A percentile compares a stretch with the other conserved stretches of the same genome.
These are phyloP conservation scores for Phaenicophaeus curvirostris DNA, from an alignment of 2,797 vertebrate species.

Conservation along the genomic window DNA sequence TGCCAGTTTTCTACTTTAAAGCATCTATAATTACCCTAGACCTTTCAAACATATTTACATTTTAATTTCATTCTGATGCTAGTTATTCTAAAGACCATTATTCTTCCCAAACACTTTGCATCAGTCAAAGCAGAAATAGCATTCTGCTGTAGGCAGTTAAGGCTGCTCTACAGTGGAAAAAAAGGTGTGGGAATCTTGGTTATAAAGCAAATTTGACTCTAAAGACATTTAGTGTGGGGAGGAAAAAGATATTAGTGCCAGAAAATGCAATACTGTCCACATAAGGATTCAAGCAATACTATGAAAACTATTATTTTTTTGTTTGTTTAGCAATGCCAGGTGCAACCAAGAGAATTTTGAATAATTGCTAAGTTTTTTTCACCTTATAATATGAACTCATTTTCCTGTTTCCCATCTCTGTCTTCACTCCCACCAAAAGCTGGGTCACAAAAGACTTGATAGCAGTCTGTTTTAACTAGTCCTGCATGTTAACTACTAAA, in stretches of 20 bases:
- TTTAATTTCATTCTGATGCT: background rate
- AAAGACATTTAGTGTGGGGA: background rate
- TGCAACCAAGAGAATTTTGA: background rate
- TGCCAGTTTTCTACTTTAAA: background rate
- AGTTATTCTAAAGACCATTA: background rate
- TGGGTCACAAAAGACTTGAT: background rate
- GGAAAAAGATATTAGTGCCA: background rate
- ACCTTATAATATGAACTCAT: background rate
- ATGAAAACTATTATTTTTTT: background rate
- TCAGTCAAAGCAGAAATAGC: background rate
- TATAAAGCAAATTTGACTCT: background rate
- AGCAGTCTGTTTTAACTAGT: background rate
- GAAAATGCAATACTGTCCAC: background rate
- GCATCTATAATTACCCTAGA: background rate
- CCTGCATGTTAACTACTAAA: accelerated
- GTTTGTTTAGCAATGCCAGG: background rate
- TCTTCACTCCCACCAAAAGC: background rate
- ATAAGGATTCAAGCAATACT: background rate
- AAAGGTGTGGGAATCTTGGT: background rate
- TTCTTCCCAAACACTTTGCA: background rate
- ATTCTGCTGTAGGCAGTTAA: background rate
- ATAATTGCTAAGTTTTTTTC: background rate
- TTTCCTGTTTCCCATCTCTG: background rate
- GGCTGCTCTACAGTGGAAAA: background rate
- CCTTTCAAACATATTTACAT: background rate